These are phyloP conservation scores for Helicoverpa assulta DNA, from an alignment of 2,888 invertebrate species.

Conservation along the genomic window DNA sequence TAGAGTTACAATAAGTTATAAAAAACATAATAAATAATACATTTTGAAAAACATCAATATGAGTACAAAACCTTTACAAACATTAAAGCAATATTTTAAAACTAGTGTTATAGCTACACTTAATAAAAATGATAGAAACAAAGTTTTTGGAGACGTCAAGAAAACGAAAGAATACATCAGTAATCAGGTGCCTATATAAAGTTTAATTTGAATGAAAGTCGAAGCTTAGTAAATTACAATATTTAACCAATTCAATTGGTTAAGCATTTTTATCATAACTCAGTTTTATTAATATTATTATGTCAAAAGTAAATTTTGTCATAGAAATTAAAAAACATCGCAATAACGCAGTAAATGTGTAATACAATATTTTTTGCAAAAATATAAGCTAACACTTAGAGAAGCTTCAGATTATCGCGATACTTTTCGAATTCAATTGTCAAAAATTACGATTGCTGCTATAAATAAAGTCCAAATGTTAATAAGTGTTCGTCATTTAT, in stretches of 20 bases:
- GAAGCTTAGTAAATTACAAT: conserved; percentile 10
- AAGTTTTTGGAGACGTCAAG: conserved; percentile 20
- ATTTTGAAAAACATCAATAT: conserved; percentile 41
- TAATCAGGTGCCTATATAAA: conserved; percentile 6
- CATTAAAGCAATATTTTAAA: conserved; percentile 51
- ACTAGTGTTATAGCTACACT: conserved; percentile 45
- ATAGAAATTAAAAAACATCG: conserved; percentile 4
- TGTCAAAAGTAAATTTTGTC: neutral
- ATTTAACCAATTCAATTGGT: neutral
- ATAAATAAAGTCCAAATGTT: neutral
- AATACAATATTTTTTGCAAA: conserved; percentile 39
- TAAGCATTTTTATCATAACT: neutral
- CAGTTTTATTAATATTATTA: neutral
- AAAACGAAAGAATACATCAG: conserved; percentile 44
- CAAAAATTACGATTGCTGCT: conserved; percentile 4
- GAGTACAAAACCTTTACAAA: conserved; percentile 53
- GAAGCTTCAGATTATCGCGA: conserved; percentile 17
- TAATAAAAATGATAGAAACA: conserved; percentile 30
- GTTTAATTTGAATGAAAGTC: conserved; percentile 6
- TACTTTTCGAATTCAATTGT: conserved; percentile 2
- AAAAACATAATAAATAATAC: conserved; percentile 46
- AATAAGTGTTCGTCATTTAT: neutral
- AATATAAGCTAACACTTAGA: conserved; percentile 32
- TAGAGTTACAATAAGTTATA: conserved; percentile 43
- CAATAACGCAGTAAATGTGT: conserved; percentile 22